Evolutionary conservation across 2,797 vertebrate genomes (phyloP), one percentile per base, ranked within the genome.

Genomic region (Sebastes vulpes): DNA sequence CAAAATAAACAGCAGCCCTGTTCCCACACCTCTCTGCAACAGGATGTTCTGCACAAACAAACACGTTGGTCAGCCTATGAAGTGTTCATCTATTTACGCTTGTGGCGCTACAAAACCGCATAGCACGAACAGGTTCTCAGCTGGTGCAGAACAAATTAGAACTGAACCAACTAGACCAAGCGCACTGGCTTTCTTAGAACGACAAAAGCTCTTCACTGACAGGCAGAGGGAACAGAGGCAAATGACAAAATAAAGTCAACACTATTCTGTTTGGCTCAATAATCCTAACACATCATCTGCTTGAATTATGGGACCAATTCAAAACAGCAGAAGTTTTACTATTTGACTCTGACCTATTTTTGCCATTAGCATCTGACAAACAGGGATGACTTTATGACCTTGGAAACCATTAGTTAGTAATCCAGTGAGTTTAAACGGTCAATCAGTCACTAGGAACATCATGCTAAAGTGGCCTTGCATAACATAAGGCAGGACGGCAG

Each of bases 21-120:
- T 80, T 81, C 79, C 78, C 81, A 82, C 89, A 79, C 83, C 86
- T 85, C 77, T 82, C 75, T 65, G 84, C 65, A 87, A 88, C 89
- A 89, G 89, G 91, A 92, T 90, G 89, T 85, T 92, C 82, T 52
- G 81, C 69, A 50, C 86, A 91, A 89, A 91, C 78, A 88, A 82
- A 90, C 86, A 89, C 6, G 77, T 64, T 32, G 54, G 82, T 77
- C 61, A 52, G 73, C 65, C 65, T 67, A 42, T 64, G 81, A 88
- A 72, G 80, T 70, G 80, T 72, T 82, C 56, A 9, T 84, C 77
- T 87, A 82, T 90, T 88, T 83, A 78, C 16, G 78, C 87, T 82
- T 32, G 74, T 67, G 65, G 90, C 66, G 8, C 26, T 31, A 64
- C 29, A 67, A 83, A 86, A 86, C 79, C 63, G 1, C 84, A 77